Base-by-base conservation (phyloP, 2,888 invertebrate genomes). In the Autographa gamma region DNA sequence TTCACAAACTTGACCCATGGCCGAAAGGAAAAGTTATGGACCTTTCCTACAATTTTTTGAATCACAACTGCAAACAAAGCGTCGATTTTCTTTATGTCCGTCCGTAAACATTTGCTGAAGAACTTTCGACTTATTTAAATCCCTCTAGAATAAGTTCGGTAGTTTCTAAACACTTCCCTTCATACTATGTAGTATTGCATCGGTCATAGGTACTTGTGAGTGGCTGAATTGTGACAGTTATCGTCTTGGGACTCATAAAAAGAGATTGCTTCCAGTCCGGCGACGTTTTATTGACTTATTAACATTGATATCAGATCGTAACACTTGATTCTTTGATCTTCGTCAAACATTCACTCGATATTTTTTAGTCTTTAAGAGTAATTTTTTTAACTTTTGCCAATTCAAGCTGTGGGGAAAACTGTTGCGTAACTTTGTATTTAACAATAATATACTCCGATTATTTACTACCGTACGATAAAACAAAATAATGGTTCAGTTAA, bases 261-360 rank as follows among this genome's bases (percentile, higher is more conserved):
- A 92, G 93, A 94, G 95, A 95, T 95, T 95, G 95, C 94, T 93
- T 95, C 91, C 91, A 94, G 91, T 93, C 90, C 90, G 89, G 85
- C 93, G 92, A 92, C 94, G 92, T 94, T 95, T 95, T 95, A 95
- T 94, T 95, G 94, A 95, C 95, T 95, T 95, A 95, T 95, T 95
- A 95, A 94, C 94, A 94, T 94, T 94, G 94, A 95, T 95, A 95
- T 95, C 93, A 90, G 94, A 94, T 94, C 93, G 94, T 94, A 93
- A 93, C 93, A 91, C 91, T 93, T 89, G 91, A 93, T 93, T 93
- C 93, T 93, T 93, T 94, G 94, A 94, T 94, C 93, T 92, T 89
- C 86, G 92, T 90, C 90, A 92, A 93, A 92, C 90, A 91, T 92
- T 93, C 89, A 90, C 89, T 87, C 89, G 89, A 90, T 89, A 90